Evolutionary conservation across 2,797 vertebrate species (phyloP), one percentile per base, ranked within the genome.

Genomic region (Novumbra hubbsi): DNA sequence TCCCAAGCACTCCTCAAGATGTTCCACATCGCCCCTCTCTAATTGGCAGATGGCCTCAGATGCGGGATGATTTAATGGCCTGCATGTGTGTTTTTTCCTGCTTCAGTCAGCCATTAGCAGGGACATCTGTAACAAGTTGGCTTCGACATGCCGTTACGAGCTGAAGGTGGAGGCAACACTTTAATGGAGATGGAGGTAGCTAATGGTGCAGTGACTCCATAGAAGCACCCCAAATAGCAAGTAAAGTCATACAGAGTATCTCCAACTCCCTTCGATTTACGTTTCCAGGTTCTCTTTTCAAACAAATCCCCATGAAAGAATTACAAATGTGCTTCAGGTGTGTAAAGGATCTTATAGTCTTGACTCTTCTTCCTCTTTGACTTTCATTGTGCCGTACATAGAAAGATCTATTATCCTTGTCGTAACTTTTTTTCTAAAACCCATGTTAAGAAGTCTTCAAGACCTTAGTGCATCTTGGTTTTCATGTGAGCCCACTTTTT

Each of bases 91-190:
- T 68, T 71, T 68, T 86, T 90, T 88, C 83, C 83, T 88, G 90
- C 88, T 87, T 92, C 88, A 81, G 86, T 88, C 89, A 88, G 88
- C 90, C 91, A 91, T 92, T 94, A 92, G 89, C 87, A 75, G 86
- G 87, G 89, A 91, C 91, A 92, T 93, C 92, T 92, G 91, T 93
- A 93, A 91, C 87, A 87, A 90, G 90, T 88, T 91, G 90, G 92
- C 91, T 79, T 77, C 50, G 84, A 89, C 84, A 24, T 82, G 76
- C 85, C 75, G 87, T 88, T 88, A 90, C 78, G 91, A 89, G 86
- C 77, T 78, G 84, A 90, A 89, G 89, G 88, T 90, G 88, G 91
- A 87, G 89, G 89, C 86, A 85, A 90, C 87, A 87, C 84, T 87
- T 87, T 90, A 90, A 90, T 86, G 80, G 84, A 75, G 82, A 67